phyloP scores from a whole-genome alignment of 2,888 invertebrate species.

The Eilema griseolum region DNA sequence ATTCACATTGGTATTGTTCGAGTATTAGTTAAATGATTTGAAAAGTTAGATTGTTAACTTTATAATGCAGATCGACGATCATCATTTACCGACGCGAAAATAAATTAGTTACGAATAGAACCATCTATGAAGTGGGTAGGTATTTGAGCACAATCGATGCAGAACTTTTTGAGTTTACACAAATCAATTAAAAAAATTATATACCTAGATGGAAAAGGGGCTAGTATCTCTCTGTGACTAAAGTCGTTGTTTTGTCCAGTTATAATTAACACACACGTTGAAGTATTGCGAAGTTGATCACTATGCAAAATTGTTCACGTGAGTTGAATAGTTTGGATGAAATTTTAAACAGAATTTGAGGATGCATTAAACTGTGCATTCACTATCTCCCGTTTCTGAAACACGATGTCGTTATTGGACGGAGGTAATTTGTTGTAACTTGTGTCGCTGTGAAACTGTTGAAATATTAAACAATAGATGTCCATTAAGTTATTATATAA shows the following conservation, averaged over 20 bases:
- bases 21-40: too few relatives aligned
- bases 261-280: background rate
- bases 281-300: background rate
- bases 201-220: background rate
- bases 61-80: too few relatives aligned
- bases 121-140: too few relatives aligned
- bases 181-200: too few relatives aligned
- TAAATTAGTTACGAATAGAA: too few relatives aligned
- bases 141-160: too few relatives aligned
- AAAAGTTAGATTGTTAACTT: too few relatives aligned
- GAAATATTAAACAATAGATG: constrained; percentile 38
- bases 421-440: constrained; percentile 32
- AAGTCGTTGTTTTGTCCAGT: background rate
- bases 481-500: constrained; percentile 43
- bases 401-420: constrained; percentile 25
- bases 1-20: too few relatives aligned
- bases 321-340: constrained; percentile 21
- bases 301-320: constrained; percentile 18
- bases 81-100: too few relatives aligned
- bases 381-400: constrained; percentile 27
- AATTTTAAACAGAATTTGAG: constrained; percentile 35
- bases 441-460: constrained; percentile 30
- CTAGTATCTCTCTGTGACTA: background rate
- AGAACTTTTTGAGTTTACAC: too few relatives aligned
- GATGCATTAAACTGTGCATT: constrained; percentile 34